A percentile compares a stretch with the other conserved stretches of the same genome.
phyloP scores from a whole-genome alignment of 1,140 invertebrate species.

The Hermatobates lingyangjiaoensis region DNA sequence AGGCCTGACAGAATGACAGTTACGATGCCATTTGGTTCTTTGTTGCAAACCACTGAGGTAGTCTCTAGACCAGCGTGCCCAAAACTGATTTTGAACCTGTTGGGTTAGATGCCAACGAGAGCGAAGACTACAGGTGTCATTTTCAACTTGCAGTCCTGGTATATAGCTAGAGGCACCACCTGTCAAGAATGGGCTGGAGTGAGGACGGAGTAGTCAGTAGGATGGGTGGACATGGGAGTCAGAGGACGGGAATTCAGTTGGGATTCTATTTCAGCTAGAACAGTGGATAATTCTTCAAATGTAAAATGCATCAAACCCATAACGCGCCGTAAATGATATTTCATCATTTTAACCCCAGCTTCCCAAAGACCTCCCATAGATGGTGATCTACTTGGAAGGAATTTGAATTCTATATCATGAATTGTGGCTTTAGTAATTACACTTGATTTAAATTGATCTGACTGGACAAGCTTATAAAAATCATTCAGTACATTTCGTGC shows the following conservation, averaged over 20 bases:
- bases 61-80: too few relatives aligned
- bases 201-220: slow-evolving; percentile 18
- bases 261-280: slow-evolving; percentile 21
- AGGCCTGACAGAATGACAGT: too few relatives aligned
- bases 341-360: slow-evolving; percentile 17
- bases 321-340: slow-evolving; percentile 19
- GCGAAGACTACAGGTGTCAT: too few relatives aligned
- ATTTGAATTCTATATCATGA: background rate
- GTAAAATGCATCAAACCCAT: slow-evolving; percentile 17
- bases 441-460: too few relatives aligned
- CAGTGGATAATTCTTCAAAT: slow-evolving; percentile 19
- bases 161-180: too few relatives aligned
- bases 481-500: slow-evolving; percentile 10
- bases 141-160: too few relatives aligned
- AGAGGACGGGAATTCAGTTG: slow-evolving; percentile 24
- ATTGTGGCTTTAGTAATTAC: too few relatives aligned
- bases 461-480: background rate
- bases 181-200: slow-evolving; percentile 23
- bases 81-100: too few relatives aligned
- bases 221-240: slow-evolving; percentile 20
- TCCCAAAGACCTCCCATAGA: slow-evolving; percentile 11
- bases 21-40: too few relatives aligned
- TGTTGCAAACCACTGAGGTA: too few relatives aligned
- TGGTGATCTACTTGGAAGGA: slow-evolving; percentile 6
- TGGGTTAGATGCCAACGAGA: too few relatives aligned